Evolutionary conservation across 2,797 vertebrate genomes (phyloP), one percentile per base, ranked within the genome.

Genomic region (Parotocinclus haroldoi): DNA sequence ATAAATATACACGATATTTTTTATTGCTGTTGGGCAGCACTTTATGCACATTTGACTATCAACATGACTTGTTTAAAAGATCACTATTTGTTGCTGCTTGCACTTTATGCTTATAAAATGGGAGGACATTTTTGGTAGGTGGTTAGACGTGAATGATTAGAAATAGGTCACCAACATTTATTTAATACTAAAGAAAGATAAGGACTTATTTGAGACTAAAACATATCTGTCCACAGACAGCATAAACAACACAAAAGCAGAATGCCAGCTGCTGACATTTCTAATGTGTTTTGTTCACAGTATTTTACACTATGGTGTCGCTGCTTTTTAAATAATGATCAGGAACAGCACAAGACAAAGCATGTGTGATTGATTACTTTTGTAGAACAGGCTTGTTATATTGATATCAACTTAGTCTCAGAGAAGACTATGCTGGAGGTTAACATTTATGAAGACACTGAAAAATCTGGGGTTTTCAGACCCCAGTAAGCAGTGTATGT

Each of bases 141-240:
- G 44, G 53, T 27, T 27, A 27, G 27, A 27, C 27, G 18, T 56
- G 63, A 53, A 58, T 39, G 42, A 36, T 51, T 46, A 14, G 61
- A 45, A 48, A 10, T 66, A 54, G 62, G 58, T 73, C 49, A 58
- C 14, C 3, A 40, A 42, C 51, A 38, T 56, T 63, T 36, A 79
- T 82, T 82, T 76, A 13, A 65, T 0, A 58, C 49, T 64, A 76
- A n/a, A n/a, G n/a, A n/a, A n/a, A 84, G 84, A 88, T 88, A 88
- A 86, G 83, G 59, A 75, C 11, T 55, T 58, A 76, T 84, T 76
- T 69, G 65, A 77, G 82, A 71, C 79, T 75, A 79, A 63, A 73
- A 76, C 71, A 76, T 51, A 39, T 27, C 45, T 52, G 36, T 8
- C 16, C 36, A 62, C 51, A 60, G 50, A 68, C 44, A 27, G 60